Evolutionary conservation across 2,888 invertebrate species (phyloP), one percentile per base, ranked within the genome.

Genomic region (Belgica antarctica): DNA sequence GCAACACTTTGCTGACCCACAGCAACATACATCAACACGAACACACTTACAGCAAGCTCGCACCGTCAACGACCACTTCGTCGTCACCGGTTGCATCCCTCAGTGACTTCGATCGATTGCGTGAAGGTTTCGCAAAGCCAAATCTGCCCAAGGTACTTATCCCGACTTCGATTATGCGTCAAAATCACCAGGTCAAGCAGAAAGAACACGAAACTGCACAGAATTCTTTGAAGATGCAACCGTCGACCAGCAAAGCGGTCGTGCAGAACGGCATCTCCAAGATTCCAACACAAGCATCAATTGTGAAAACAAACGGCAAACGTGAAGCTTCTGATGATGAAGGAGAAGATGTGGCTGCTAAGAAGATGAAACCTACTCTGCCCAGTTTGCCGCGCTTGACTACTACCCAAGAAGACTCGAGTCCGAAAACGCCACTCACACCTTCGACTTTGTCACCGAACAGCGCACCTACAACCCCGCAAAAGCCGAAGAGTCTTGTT

Each of bases 401-500:
- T 17, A 1, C 27, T 25, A 69, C 8, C n/a, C 31, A 52, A 12
- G 46, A 52, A 10, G 62, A 59, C 12, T 31, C 28, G 19, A 34
- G 22, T 22, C 73, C 70, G 41, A 73, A 71, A 59, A 71, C 72
- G 68, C 72, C 70, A 41, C 31, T 70, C 4, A 72, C 73, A 36
- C 70, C 72, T 3, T 72, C 72, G 15, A n/a, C n/a, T n/a, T n/a
- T n/a, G n/a, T 34, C 27, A 1, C 24, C 27, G 61, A 15, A 34
- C 22, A 31, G 17, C 12, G 7, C 63, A 10, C 61, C 66, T 47
- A 57, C 68, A 12, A 22, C 71, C 34, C 19, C 69, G 8, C 57
- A 22, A 52, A 71, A 70, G 15, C 22, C 74, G 28, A 78, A 77
- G 72, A 79, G 79, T 71, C 78, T 86, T 70, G 86, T 86, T 71